Percentiles rank a stretch among this genome's conserved stretches.
Evolutionary conservation across 2,888 invertebrate genomes (phyloP).

Genomic region (Crossocerus cetratus): DNA sequence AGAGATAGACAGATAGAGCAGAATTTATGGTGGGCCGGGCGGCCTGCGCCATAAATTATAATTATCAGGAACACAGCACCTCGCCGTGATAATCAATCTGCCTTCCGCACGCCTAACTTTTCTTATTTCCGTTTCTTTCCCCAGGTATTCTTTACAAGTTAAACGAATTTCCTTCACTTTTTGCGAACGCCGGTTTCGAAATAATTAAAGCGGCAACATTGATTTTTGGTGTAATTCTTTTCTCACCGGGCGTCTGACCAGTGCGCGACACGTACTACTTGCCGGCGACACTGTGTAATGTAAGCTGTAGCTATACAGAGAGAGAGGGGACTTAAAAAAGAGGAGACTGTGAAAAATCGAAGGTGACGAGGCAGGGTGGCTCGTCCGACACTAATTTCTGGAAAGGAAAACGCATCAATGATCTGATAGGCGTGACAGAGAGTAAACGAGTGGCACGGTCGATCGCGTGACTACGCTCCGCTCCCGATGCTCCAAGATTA

Average conservation of each 20-base stretch:
- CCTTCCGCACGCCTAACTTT: background rate
- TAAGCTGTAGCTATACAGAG: background rate
- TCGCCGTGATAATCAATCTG: constrained; percentile 12
- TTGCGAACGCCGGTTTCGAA: too few relatives aligned
- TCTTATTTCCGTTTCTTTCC: background rate
- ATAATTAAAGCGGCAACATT: too few relatives aligned
- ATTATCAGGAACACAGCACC: constrained; percentile 11
- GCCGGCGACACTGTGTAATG: too few relatives aligned
- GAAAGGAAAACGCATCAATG: constrained; percentile 19
- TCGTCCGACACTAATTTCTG: background rate
- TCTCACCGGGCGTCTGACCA: background rate
- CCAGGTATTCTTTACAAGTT: too few relatives aligned
- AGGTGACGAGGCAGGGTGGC: background rate
- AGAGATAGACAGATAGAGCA: background rate
- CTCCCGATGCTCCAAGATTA: constrained; percentile 57
- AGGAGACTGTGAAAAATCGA: background rate
- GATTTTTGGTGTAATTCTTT: too few relatives aligned
- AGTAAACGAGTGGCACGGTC: constrained; percentile 20
- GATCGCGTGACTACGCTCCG: constrained; percentile 50
- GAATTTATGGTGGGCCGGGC: constrained; percentile 24
- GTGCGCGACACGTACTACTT: background rate
- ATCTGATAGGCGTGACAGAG: constrained; percentile 16
- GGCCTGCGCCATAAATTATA: constrained; percentile 25
- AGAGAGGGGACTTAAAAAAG: background rate
- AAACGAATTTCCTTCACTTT: too few relatives aligned